A percentile compares a stretch with the other conserved stretches of the same genome.
These are phyloP conservation scores for Caenorhabditis zanzibari DNA, from an alignment of 2,888 invertebrate genomes.

Conservation along the genomic window DNA sequence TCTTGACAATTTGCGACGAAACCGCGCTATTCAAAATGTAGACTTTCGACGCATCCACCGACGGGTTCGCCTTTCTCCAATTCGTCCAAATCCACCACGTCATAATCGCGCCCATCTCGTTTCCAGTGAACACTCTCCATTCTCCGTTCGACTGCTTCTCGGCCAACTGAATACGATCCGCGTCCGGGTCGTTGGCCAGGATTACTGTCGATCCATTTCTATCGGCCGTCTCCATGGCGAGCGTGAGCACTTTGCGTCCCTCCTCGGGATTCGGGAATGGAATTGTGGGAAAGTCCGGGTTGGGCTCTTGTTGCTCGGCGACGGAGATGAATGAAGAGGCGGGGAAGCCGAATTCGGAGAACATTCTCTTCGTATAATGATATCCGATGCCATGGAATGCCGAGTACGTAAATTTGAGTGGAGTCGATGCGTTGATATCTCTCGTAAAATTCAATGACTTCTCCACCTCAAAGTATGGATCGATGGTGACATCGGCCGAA, in stretches of 20 bases:
- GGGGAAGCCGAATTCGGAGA: conserved; percentile 88
- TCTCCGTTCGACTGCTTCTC: conserved; percentile 88
- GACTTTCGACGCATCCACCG: conserved; percentile 85
- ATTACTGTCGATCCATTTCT: conserved; percentile 88
- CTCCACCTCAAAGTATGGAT: conserved; percentile 87
- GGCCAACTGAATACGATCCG: conserved; percentile 95
- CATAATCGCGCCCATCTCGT: conserved; percentile 94
- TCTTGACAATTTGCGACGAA: conserved; percentile 93
- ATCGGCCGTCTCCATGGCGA: conserved; percentile 90
- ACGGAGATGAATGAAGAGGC: conserved; percentile 83
- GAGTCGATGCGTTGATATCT: conserved; percentile 80
- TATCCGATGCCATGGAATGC: conserved; percentile 99
- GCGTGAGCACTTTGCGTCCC: conserved; percentile 86
- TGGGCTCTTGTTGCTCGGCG: conserved; percentile 88
- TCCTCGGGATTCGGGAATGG: conserved; percentile 99
- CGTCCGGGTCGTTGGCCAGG: conserved; percentile 98
- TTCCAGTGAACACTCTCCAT: conserved; percentile 95
- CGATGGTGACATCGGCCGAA: conserved; percentile 86
- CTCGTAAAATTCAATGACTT: conserved; percentile 73
- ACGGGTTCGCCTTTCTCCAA: conserved; percentile 84
- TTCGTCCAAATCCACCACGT: conserved; percentile 94
- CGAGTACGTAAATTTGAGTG: conserved; percentile 91
- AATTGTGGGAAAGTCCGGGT: conserved; percentile 98
- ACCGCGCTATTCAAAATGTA: conserved; percentile 96
- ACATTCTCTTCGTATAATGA: conserved; percentile 89